These are phyloP conservation scores for Pipistrellus pipistrellus DNA, from an alignment of 2,797 vertebrate genomes.

Conservation along the genomic window DNA sequence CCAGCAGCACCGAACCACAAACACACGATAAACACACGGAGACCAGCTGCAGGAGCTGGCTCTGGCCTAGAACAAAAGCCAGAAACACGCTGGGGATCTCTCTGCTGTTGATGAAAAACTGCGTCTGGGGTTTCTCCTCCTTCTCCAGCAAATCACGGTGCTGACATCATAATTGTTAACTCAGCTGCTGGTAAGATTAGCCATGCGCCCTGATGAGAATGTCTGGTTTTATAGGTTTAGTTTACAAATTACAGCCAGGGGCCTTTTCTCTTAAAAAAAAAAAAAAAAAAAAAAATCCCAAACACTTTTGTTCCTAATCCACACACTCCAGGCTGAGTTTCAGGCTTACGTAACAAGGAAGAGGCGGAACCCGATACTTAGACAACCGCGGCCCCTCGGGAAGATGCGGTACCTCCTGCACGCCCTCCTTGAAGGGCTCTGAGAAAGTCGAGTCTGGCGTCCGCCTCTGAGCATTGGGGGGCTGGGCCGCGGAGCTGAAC, in stretches of 20 bases:
- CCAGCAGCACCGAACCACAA: not conserved
- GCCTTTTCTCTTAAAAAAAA: conserved; percentile 63
- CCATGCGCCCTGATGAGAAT: conserved; percentile 75
- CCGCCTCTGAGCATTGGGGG: conserved; percentile 91
- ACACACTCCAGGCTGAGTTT: conserved; percentile 75
- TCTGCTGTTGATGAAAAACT: not conserved
- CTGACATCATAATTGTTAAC: conserved; percentile 70
- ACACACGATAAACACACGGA: not conserved
- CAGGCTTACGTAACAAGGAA: conserved; percentile 78
- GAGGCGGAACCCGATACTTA: conserved; percentile 73
- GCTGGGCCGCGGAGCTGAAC: conserved; percentile 93
- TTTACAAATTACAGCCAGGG: conserved; percentile 82
- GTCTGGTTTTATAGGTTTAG: conserved; percentile 80
- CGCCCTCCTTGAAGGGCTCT: conserved; percentile 95
- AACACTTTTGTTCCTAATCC: conserved; percentile 83
- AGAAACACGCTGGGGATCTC: not conserved
- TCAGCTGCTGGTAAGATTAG: conserved; percentile 80
- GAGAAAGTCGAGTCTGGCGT: conserved; percentile 98
- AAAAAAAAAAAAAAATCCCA: conserved; percentile 56
- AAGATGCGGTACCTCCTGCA: conserved; percentile 93
- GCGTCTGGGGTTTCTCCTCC: not conserved
- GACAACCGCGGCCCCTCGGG: conserved; percentile 56
- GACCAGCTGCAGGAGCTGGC: not conserved
- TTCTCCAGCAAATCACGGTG: conserved; percentile 58
- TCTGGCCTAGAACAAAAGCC: not conserved